These are phyloP conservation scores for Augiades crinisus DNA, from an alignment of 2,888 invertebrate genomes.

Conservation along the genomic window DNA sequence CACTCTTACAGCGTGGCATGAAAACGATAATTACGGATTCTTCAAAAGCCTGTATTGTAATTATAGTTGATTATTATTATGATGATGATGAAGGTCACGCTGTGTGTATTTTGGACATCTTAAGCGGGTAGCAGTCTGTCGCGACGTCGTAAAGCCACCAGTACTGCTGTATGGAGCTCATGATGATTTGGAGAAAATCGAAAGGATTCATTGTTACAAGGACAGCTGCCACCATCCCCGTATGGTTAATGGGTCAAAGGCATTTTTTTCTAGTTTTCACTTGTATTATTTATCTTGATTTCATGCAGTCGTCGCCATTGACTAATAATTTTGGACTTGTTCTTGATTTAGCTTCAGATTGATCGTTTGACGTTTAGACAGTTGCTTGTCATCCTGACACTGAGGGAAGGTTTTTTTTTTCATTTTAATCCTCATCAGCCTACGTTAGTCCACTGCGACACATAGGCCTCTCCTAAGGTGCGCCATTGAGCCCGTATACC, in stretches of 20 bases:
- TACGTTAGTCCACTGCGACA: too few species aligned
- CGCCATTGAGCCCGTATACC: too few species aligned
- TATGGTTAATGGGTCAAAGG: not conserved
- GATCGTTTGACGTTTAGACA: constrained; percentile 1
- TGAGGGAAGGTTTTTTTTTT: too few species aligned
- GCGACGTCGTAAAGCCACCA: constrained; percentile 64
- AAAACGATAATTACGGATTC: not conserved
- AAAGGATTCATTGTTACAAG: constrained; percentile 53
- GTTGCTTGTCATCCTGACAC: too few species aligned
- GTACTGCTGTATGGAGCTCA: constrained; percentile 56
- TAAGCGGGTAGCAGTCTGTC: constrained; percentile 56
- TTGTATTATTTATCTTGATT: constrained; percentile 1
- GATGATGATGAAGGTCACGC: too few species aligned
- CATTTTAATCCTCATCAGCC: too few species aligned
- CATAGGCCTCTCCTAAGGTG: too few species aligned
- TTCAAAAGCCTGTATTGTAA: too few species aligned
- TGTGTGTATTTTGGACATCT: constrained; percentile 62
- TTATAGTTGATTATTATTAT: too few species aligned
- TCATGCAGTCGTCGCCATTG: constrained; percentile 17
- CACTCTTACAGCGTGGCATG: not conserved
- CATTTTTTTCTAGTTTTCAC: constrained; percentile 12
- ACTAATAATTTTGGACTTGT: constrained; percentile 8
- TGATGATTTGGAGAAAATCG: constrained; percentile 46
- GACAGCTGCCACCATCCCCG: constrained; percentile 20
- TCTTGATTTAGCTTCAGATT: constrained; percentile 1